phyloP scores from a whole-genome alignment of 2,113 vertebrate species.

The Calidris pugnax region DNA sequence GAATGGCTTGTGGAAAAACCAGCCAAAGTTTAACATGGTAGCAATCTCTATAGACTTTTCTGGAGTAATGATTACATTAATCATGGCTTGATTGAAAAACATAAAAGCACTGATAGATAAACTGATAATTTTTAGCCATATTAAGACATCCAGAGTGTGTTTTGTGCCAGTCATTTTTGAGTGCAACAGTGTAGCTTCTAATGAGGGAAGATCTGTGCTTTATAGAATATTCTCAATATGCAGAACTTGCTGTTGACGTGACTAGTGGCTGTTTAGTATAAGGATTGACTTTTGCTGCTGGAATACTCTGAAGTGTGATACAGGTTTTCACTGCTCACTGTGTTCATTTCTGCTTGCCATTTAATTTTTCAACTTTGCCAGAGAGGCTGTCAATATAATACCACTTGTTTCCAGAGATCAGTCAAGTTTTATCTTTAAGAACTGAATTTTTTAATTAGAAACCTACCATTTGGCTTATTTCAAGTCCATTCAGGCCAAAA shows the following conservation, averaged over 20 bases:
- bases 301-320: neutral
- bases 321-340: neutral
- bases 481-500: neutral
- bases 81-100: neutral
- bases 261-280: neutral
- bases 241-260: neutral
- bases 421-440: neutral
- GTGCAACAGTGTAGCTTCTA: neutral
- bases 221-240: neutral
- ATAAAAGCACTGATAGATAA: neutral
- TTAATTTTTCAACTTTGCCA: neutral
- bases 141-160: neutral
- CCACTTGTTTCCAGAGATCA: neutral
- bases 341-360: neutral
- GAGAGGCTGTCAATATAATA: neutral
- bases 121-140: neutral
- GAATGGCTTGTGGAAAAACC: neutral
- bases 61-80: neutral
- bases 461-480: neutral
- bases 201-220: neutral
- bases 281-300: neutral
- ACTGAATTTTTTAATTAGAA: slow-evolving; percentile 17
- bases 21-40: neutral
- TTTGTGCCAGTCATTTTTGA: neutral
- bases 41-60: neutral